Evolutionary conservation across 2,888 invertebrate genomes (phyloP), one percentile per base, ranked within the genome.

Genomic region (Chrysomela aeneicollis): DNA sequence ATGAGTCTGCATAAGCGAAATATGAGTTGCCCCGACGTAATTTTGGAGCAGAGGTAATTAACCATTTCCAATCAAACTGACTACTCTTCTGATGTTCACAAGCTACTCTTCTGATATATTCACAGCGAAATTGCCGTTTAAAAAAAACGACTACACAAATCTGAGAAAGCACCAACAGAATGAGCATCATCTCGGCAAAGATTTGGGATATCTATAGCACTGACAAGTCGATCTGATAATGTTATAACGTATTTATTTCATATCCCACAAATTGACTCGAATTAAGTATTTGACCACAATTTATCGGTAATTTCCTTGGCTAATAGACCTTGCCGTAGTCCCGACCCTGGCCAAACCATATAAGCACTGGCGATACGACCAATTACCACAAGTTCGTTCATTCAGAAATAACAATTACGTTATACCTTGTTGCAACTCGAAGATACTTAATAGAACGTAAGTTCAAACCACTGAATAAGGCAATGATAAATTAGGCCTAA

Each of bases 401-500:
- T 63, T 63, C 63, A 59, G 53, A 63, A 59, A 63, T 63, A 63
- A 63, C 63, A 63, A 63, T 63, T 63, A 63, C 63, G 15, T 59
- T 63, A 54, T 58, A 63, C 63, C 54, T 63, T 59, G 63, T 53
- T 63, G 59, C 63, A 50, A 59, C 42, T 59, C 47, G 46, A 47
- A 57, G 46, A 57, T 59, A 63, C 63, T 63, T 66, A 63, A 66
- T 66, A 61, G 60, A 63, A 66, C 53, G 47, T 61, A 61, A 62
- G 61, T 58, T 59, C 51, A 53, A 42, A 59, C 62, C 59, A 59
- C 61, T 61, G 61, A 67, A 42, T 63, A 67, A 67, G 67, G 64
- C 59, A 67, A 64, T 64, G 61, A 67, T 67, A 61, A 67, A 67
- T 67, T 67, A 64, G 59, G 37, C 53, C 59, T 64, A 59, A 64